Percentiles rank a stretch among this genome's conserved stretches.
Conservation (phyloP, 2,113 vertebrate genomes). For the Scolopax mira region DNA sequence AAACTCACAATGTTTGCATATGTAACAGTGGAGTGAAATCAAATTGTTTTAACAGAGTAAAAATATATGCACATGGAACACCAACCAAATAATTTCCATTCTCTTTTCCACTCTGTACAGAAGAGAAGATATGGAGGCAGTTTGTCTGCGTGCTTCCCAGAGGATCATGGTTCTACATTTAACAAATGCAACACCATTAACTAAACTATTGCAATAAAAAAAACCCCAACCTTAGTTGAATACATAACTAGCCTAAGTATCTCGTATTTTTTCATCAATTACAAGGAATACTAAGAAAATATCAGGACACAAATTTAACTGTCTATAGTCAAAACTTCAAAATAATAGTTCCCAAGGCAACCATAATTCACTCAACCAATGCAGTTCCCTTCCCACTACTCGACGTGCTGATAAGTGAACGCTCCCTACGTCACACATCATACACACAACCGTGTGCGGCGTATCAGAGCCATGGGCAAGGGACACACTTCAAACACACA, state of each 20-base stretch:
- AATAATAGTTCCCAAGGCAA: slow-evolving; percentile 44
- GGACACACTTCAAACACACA: neutral
- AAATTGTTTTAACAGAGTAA: neutral
- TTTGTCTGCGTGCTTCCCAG: neutral
- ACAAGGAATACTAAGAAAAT: neutral
- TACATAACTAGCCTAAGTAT: neutral
- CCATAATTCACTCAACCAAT: neutral
- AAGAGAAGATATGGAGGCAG: neutral
- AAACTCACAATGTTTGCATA: neutral
- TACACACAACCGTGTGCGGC: neutral
- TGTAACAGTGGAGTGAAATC: neutral
- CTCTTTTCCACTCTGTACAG: neutral
- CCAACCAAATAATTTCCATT: neutral
- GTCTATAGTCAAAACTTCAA: neutral
- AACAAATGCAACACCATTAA: neutral
- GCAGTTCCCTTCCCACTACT: neutral
- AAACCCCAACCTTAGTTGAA: neutral
- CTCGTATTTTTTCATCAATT: neutral
- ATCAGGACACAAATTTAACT: neutral
- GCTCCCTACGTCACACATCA: neutral
- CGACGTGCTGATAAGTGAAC: neutral
- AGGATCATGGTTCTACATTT: neutral
- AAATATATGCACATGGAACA: neutral
- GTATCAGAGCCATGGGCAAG: neutral
- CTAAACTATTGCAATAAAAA: neutral